These are phyloP conservation scores for Enteromius anoplus DNA, from an alignment of 2,797 vertebrate species.

Conservation along the genomic window DNA sequence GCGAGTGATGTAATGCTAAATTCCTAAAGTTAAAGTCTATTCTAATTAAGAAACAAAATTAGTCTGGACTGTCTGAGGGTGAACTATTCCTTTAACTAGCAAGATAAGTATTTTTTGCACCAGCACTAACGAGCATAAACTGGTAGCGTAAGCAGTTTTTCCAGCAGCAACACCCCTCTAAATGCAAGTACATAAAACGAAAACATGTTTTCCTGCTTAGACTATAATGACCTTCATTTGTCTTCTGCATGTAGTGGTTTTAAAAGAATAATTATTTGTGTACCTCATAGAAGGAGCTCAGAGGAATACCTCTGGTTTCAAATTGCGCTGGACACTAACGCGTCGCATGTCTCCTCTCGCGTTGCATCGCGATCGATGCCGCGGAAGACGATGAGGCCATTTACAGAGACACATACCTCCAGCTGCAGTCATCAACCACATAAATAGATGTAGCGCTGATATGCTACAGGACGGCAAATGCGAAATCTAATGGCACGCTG, in stretches of 20 bases:
- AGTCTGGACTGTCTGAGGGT: background rate
- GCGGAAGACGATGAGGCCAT: constrained; percentile 58
- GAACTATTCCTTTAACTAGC: background rate
- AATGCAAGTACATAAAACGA: constrained; percentile 1
- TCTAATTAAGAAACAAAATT: background rate
- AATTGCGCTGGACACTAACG: constrained; percentile 53
- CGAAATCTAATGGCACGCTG: constrained; percentile 17
- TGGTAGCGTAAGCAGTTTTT: background rate
- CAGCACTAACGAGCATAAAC: background rate
- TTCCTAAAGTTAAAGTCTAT: background rate
- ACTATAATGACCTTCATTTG: constrained; percentile 63
- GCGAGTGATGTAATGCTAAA: background rate
- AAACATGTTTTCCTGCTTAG: background rate
- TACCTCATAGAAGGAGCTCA: constrained; percentile 43
- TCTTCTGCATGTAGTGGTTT: constrained; percentile 53
- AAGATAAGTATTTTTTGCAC: background rate
- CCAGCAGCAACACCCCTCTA: background rate
- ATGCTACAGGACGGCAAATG: constrained; percentile 40
- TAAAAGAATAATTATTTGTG: constrained; percentile 58
- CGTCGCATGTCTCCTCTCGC: constrained; percentile 52
- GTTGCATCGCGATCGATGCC: constrained; percentile 58
- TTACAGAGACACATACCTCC: constrained; percentile 50
- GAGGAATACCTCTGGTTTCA: constrained; percentile 53
- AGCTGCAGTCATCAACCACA: constrained; percentile 57
- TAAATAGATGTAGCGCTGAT: constrained; percentile 62